Base-by-base conservation (phyloP, 2,797 vertebrate genomes). In the Naso thynnoides region DNA sequence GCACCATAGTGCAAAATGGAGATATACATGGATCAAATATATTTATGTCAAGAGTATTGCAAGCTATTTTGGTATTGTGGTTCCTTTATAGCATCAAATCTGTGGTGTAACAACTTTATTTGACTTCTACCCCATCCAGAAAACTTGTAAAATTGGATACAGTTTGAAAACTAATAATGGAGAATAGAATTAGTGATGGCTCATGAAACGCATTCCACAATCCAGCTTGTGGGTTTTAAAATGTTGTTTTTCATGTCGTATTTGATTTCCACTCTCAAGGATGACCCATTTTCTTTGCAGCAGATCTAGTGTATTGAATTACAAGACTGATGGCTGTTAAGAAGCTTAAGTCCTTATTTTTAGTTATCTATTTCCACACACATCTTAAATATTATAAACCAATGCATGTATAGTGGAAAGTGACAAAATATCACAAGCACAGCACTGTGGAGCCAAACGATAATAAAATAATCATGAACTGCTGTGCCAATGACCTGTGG, bases 201-300 rank as follows among this genome's bases (percentile, higher is more conserved):
- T 84, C 53, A 33, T 58, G 63, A 88, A 82, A 80, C 14, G 14
- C 27, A 70, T 69, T 78, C 77, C 73, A 74, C 61, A 58, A 44
- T 63, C 62, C 57, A 75, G 73, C 70, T 78, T 23, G 41, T 38
- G 74, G 71, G 78, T 84, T 73, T 60, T 70, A 58, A 80, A 79
- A 71, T 79, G 61, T 65, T 62, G 73, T 83, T 87, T 85, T 78
- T 76, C 56, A 69, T 70, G 67, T 83, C 58, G 4, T 73, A 70
- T 69, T 87, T 74, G 55, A 84, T 87, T 88, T 85, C 62, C 84
- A 59, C 65, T 79, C 65, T 48, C 33, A 53, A 53, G 38, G 55
- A 52, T 78, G 84, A 89, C 88, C 88, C 73, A 87, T 90, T 92
- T 92, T 81, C 81, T 78, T 82, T 76, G 76, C 80, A 71, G 58